phyloP scores from a whole-genome alignment of 2,797 vertebrate genomes.

The Phataginus tricuspis region DNA sequence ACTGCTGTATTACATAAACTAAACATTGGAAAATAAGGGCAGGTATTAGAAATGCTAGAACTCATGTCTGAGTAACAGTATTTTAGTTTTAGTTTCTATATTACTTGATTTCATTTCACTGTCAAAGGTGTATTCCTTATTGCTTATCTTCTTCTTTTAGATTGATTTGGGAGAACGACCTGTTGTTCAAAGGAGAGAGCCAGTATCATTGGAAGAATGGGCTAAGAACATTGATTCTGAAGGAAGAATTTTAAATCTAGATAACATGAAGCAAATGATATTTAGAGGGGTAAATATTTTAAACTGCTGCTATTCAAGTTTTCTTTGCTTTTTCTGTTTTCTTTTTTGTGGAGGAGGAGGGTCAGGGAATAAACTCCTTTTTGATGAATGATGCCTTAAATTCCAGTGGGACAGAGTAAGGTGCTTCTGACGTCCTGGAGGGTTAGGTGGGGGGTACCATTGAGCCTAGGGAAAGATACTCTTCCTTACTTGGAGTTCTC shows the following conservation, averaged over 20 bases:
- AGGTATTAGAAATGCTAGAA: neutral
- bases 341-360: neutral
- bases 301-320: neutral
- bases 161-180: conserved; percentile 94
- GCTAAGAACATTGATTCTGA: conserved; percentile 91
- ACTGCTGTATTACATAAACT: neutral
- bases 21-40: conserved; percentile 21
- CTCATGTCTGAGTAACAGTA: neutral
- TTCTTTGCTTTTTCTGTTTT: neutral
- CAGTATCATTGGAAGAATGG: conserved; percentile 93
- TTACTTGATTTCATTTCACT: neutral
- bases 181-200: conserved; percentile 90
- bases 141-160: conserved; percentile 84
- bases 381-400: conserved; percentile 20
- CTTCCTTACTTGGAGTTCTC: neutral
- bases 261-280: conserved; percentile 90
- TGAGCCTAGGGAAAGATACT: neutral
- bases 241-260: conserved; percentile 90
- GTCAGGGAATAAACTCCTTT: neutral
- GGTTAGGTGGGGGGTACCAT: neutral
- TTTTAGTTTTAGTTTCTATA: neutral
- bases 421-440: neutral
- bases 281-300: conserved; percentile 93
- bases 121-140: neutral
- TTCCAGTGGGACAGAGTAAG: neutral